Evolutionary conservation across 2,888 invertebrate genomes (phyloP), one percentile per base, ranked within the genome.

Genomic region (Limnephilus auricula): DNA sequence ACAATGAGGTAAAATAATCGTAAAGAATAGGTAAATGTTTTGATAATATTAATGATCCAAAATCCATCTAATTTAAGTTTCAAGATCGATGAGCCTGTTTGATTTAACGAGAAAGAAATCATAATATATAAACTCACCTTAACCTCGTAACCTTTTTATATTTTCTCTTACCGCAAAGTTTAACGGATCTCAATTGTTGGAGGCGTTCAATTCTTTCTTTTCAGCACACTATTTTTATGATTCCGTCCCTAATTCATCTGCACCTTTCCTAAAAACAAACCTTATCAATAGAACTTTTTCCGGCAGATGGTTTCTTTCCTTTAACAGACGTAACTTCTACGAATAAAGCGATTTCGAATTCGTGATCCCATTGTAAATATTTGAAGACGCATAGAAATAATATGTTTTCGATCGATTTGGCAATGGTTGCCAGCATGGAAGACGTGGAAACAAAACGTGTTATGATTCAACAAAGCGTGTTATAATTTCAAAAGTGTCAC

Each of bases 361-460:
- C 79, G 89, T 91, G 91, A 92, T 92, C 90, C 90, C 89, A 91
- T 92, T 92, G 90, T 92, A 92, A 92, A 92, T 92, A 92, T 92
- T 92, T 92, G 92, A 91, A 92, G 89, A 90, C 89, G 91, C 89
- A 91, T 91, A 90, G 89, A 92, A 91, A 92, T 90, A 65, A 65
- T 65, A 88, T 91, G 83, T 91, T 91, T 89, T 88, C 88, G 85
- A 83, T 83, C 90, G 92, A 92, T 92, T 92, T 92, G 90, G 88
- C 92, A 78, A 80, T 50, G 87, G 91, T 79, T 84, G 79, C 79
- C 84, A n/a, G 65, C 65, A 25, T 65, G 65, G 65, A 31, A 90
- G 79, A 90, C 50, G 37, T 85, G 79, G 31, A 90, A 79, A 86
- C 78, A 84, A 90, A 84, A 90, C 85, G 85, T 15, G 82, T 25